Percentiles rank a stretch among this genome's conserved stretches.
Conservation (phyloP, 2,113 vertebrate species). For the Lampris incognitus region DNA sequence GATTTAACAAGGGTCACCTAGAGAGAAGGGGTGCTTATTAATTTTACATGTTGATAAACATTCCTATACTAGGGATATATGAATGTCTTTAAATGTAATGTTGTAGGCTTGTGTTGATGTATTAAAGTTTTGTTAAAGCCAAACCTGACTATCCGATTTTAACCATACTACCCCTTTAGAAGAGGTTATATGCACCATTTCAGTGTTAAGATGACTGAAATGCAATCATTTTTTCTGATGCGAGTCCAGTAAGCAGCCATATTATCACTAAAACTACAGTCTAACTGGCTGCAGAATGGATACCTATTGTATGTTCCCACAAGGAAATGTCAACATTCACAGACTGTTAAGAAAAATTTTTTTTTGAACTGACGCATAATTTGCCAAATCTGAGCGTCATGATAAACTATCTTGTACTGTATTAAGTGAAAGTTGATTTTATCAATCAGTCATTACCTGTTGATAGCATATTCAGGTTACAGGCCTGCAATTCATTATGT, state of each 20-base stretch:
- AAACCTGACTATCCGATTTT: slow-evolving; percentile 19
- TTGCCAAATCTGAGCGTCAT: neutral
- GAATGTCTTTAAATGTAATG: slow-evolving; percentile 23
- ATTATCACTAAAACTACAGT: slow-evolving; percentile 33
- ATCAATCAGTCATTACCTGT: slow-evolving; percentile 16
- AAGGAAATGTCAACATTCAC: slow-evolving; percentile 35
- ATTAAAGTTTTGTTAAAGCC: slow-evolving; percentile 41
- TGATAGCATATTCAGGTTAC: slow-evolving; percentile 4
- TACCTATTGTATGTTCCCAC: neutral
- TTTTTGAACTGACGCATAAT: slow-evolving; percentile 24
- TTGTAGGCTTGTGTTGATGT: slow-evolving; percentile 9
- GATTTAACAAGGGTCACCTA: slow-evolving; percentile 45
- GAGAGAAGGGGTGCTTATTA: slow-evolving; percentile 50
- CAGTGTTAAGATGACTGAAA: slow-evolving; percentile 31
- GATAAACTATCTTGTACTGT: slow-evolving; percentile 18
- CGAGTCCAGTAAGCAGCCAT: slow-evolving; percentile 1
- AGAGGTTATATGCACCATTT: slow-evolving; percentile 12
- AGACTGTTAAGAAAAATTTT: slow-evolving; percentile 5
- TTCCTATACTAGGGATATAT: slow-evolving; percentile 28
- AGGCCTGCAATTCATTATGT: slow-evolving; percentile 17
- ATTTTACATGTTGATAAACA: slow-evolving; percentile 23
- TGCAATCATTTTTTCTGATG: neutral
- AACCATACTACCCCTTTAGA: neutral
- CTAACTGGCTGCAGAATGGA: slow-evolving; percentile 9
- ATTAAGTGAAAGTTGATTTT: neutral